These are phyloP conservation scores for Manduca sexta DNA, from an alignment of 1,140 invertebrate species.

Conservation along the genomic window DNA sequence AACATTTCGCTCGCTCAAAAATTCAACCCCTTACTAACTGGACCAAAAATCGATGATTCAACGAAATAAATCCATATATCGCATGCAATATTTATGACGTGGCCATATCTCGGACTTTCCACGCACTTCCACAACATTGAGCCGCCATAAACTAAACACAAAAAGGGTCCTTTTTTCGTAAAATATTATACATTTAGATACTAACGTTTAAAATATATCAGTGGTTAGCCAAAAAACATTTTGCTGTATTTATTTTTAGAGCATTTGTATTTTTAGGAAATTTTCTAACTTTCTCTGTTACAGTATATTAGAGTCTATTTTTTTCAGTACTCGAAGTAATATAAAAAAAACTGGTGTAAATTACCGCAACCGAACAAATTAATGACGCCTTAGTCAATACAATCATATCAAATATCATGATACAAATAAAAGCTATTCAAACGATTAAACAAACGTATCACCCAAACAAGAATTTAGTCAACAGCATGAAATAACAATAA, in stretches of 20 bases:
- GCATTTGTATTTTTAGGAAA: neutral
- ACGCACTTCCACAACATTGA: constrained; percentile 29
- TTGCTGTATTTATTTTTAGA: neutral
- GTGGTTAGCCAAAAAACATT: neutral
- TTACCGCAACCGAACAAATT: no score
- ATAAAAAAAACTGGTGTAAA: no score
- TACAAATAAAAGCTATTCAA: no score
- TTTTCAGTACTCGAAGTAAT: no score
- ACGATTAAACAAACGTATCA: neutral
- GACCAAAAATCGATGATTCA: neutral
- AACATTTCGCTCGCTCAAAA: no score
- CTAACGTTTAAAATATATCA: constrained; percentile 12
- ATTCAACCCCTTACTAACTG: no score
- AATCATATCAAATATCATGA: no score
- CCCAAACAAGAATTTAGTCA: neutral
- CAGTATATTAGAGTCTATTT: no score
- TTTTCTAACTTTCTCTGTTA: no score
- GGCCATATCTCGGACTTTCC: constrained; percentile 22
- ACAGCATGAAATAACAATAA: no score
- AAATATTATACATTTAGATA: constrained; percentile 16
- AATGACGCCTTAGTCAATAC: no score
- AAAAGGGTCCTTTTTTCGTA: constrained; percentile 18
- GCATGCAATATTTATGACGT: constrained; percentile 20
- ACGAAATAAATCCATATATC: constrained; percentile 2
- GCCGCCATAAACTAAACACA: constrained; percentile 23